A percentile compares a stretch with the other conserved stretches of the same genome.
Evolutionary conservation across 1,140 invertebrate genomes (phyloP).

Genomic region (Cyclina sinensis): DNA sequence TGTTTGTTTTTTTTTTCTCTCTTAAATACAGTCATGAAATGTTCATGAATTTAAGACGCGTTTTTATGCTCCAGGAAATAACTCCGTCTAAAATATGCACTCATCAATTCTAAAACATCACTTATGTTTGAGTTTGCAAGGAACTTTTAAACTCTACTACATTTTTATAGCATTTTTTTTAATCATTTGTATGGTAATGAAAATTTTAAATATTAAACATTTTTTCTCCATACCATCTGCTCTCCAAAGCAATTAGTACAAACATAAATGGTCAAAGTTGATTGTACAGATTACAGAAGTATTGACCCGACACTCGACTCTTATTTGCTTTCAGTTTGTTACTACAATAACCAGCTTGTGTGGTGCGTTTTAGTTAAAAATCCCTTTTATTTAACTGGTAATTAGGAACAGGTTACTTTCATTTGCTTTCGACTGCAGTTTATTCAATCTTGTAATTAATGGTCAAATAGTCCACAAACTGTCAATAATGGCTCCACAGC

Average conservation of each 20-base stretch:
- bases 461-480: slow-evolving; percentile 3
- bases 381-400: background rate
- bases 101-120: no score
- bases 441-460: slow-evolving; percentile 10
- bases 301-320: slow-evolving; percentile 1
- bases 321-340: background rate
- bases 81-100: no score
- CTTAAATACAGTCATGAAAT: background rate
- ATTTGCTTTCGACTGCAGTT: background rate
- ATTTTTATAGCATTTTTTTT: no score
- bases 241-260: background rate
- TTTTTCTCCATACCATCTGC: background rate
- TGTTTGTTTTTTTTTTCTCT: background rate
- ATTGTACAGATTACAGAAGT: background rate
- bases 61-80: no score
- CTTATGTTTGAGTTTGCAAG: no score
- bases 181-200: no score
- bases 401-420: background rate
- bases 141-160: no score
- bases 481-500: background rate
- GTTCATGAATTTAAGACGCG: background rate
- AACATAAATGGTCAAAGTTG: background rate
- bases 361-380: background rate
- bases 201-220: background rate
- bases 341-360: background rate